Evolutionary conservation across 2,113 vertebrate genomes (phyloP).

Genomic region (Leucopsar rothschildi): DNA sequence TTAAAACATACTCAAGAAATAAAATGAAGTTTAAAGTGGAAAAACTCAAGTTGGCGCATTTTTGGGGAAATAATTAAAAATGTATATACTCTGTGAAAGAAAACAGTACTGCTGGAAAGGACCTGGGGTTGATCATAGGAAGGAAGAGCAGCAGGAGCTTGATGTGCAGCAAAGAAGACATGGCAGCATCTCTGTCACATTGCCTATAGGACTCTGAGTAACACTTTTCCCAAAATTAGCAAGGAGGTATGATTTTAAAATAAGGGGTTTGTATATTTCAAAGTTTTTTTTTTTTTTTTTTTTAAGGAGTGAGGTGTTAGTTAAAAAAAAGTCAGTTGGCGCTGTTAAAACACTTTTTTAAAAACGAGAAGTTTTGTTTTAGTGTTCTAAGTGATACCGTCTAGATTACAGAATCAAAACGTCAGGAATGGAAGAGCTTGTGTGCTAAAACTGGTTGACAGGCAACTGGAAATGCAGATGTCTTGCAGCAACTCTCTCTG

Average conservation of each 20-base stretch:
- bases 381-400: not conserved
- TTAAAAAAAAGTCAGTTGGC: not conserved
- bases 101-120: not conserved
- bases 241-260: not conserved
- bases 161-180: not conserved
- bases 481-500: not conserved
- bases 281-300: not conserved
- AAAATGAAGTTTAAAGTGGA: not conserved
- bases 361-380: not conserved
- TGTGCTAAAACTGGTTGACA: not conserved
- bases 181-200: not conserved
- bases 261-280: not conserved
- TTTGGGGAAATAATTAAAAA: not conserved
- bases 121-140: not conserved
- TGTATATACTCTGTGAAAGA: not conserved
- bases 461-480: not conserved
- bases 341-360: not conserved
- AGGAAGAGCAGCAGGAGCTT: not conserved
- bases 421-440: not conserved
- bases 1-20: not conserved
- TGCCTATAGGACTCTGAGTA: not conserved
- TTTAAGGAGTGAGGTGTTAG: not conserved
- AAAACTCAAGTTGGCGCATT: not conserved
- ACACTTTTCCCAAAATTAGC: not conserved
- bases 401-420: not conserved